Evolutionary conservation across 92 coral and sea anemone species (phyloP).

Genomic region (Hydrozoanthus gracilis): DNA sequence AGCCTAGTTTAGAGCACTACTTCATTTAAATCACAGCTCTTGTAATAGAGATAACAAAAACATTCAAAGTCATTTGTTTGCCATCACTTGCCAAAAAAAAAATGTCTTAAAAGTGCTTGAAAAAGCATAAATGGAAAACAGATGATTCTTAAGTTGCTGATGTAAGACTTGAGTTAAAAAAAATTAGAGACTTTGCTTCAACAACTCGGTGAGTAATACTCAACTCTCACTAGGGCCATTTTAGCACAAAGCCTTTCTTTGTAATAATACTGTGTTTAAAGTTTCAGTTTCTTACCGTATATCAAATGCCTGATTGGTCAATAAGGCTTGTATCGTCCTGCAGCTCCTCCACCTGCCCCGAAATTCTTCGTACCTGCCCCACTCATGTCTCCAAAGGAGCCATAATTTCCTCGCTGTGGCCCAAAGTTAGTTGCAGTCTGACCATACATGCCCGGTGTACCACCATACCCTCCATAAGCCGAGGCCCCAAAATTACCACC

Average conservation of each 20-base stretch:
- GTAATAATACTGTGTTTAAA: not conserved
- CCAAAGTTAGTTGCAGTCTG: conserved; percentile 26
- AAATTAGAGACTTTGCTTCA: no score
- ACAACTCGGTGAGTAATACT: no score
- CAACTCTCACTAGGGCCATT: no score
- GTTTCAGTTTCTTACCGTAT: not conserved
- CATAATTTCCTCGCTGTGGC: not conserved
- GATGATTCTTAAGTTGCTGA: no score
- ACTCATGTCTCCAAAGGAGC: not conserved
- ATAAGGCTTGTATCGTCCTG: conserved; percentile 14
- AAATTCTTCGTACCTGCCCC: not conserved
- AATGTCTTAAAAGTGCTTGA: no score
- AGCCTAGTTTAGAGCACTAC: no score
- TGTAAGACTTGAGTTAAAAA: no score
- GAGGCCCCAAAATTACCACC: not conserved
- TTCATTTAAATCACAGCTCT: no score
- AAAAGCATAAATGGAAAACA: no score
- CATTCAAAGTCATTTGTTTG: no score
- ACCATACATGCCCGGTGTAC: conserved; percentile 17
- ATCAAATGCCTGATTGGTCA: not conserved
- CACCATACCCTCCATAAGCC: not conserved
- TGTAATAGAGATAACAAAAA: no score
- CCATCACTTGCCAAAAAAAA: no score
- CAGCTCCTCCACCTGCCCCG: not conserved
- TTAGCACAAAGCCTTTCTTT: not conserved